Conservation (phyloP, 2,797 vertebrate species). For the Octomys mimax region DNA sequence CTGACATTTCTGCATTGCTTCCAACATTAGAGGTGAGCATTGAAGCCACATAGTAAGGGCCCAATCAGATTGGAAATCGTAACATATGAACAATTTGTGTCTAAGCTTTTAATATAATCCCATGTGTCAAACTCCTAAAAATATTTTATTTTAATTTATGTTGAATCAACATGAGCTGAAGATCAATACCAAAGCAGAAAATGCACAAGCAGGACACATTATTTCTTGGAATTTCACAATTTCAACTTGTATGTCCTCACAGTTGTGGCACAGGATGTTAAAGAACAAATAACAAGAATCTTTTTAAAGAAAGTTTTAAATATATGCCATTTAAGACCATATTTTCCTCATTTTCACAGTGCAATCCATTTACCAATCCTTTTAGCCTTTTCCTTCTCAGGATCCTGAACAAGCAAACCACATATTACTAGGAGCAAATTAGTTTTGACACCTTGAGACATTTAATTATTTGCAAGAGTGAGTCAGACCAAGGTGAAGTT, state of each 20-base stretch:
- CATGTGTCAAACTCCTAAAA: neutral
- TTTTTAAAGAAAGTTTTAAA: slow-evolving; percentile 8
- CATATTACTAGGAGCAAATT: slow-evolving; percentile 64
- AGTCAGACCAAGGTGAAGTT: slow-evolving; percentile 61
- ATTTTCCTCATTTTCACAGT: neutral
- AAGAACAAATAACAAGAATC: neutral
- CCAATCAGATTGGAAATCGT: neutral
- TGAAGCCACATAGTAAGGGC: neutral
- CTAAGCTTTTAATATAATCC: neutral
- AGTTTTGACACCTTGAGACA: slow-evolving; percentile 66
- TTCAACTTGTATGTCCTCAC: neutral
- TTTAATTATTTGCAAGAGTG: slow-evolving; percentile 73
- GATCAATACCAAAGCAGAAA: slow-evolving; percentile 14
- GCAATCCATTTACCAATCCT: neutral
- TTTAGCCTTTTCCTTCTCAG: slow-evolving; percentile 49
- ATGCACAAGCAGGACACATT: neutral
- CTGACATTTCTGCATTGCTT: neutral
- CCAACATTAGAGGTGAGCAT: fast-evolving
- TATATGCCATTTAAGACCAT: neutral
- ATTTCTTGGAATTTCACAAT: neutral
- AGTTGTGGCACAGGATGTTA: neutral
- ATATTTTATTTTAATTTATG: neutral
- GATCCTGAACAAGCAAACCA: slow-evolving; percentile 22
- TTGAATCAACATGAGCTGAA: neutral
- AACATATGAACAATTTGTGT: neutral